A percentile compares a stretch with the other conserved stretches of the same genome.
phyloP scores from a whole-genome alignment of 64 coral and sea anemone species.

The Platygyra sinensis region DNA sequence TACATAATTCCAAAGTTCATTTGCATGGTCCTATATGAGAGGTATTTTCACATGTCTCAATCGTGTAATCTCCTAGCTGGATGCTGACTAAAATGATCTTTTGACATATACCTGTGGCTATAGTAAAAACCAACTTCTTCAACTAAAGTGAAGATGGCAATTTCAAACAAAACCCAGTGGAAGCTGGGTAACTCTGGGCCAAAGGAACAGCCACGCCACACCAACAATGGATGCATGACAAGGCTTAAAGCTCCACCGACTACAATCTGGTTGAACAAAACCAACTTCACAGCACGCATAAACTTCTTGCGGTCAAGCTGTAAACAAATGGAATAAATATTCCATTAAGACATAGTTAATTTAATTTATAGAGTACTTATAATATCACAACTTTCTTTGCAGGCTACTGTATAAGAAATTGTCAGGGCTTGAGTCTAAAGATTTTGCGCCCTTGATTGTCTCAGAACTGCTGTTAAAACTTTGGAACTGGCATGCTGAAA shows the following conservation, averaged over 20 bases:
- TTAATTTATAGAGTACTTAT: no score
- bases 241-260: constrained; percentile 42
- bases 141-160: constrained; percentile 75
- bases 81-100: not conserved
- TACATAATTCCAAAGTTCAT: no score
- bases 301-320: constrained; percentile 88
- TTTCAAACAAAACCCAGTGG: constrained; percentile 98
- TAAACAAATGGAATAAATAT: not conserved
- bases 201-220: constrained; percentile 75
- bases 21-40: no score
- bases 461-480: no score
- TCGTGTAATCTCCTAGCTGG: not conserved
- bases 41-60: not conserved
- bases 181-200: constrained; percentile 79
- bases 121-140: constrained; percentile 97
- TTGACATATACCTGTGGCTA: constrained; percentile 75
- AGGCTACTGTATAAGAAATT: no score
- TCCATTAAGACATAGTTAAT: no score
- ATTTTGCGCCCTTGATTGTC: no score
- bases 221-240: constrained; percentile 23
- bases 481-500: no score
- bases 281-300: constrained; percentile 63
- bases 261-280: constrained; percentile 87
- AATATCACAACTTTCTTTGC: not conserved
- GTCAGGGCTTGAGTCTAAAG: no score